Base-by-base conservation (phyloP, 2,797 vertebrate species). In the Chaetodon trifasciatus region DNA sequence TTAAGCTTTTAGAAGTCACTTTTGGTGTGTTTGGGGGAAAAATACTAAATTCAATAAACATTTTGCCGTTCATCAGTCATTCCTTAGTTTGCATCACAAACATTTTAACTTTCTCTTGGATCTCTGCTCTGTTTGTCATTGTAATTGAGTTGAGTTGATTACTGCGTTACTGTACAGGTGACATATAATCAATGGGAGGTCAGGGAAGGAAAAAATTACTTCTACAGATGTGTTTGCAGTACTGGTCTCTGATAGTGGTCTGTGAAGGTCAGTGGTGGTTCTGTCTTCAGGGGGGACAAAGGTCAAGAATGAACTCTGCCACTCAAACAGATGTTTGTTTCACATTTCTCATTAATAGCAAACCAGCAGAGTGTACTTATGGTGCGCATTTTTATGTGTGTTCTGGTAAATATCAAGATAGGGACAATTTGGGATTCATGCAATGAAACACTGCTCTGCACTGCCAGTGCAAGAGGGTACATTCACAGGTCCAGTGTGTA, bases 1-100 rank as follows among this genome's bases (percentile, higher is more conserved):
- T 47, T 9, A 35, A 28, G 23, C 37, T 69, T 69, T 70, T 52
- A 66, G 8, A 74, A 50, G 50, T 62, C 5, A 32, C 49, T 63
- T 75, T 68, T 42, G 9, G 44, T 50, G 55, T 35, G n/a, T 49
- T 39, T 66, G 16, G 37, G 21, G 8, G 32, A 64, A 56, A 35
- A 24, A 32, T 32, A 32, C 28, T 1, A 32, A 76, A 70, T 74
- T 55, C 4, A 15, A 42, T 42, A 76, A 2, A 23, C 37, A 42
- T 2, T 44, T 68, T 11, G 16, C 8, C 8, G 23, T 44, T 52
- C 4, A 42, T 24, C 2, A 55, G n/a, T 64, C 11, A 23, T 58
- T 71, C 6, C 15, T 62, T 46, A 40, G 19, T 53, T 65, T 70
- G n/a, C 44, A 39, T 58, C 15, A 46, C 19, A 23, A 35, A 65